These are phyloP conservation scores for Byasa hedistus DNA, from an alignment of 2,888 invertebrate genomes.

Conservation along the genomic window DNA sequence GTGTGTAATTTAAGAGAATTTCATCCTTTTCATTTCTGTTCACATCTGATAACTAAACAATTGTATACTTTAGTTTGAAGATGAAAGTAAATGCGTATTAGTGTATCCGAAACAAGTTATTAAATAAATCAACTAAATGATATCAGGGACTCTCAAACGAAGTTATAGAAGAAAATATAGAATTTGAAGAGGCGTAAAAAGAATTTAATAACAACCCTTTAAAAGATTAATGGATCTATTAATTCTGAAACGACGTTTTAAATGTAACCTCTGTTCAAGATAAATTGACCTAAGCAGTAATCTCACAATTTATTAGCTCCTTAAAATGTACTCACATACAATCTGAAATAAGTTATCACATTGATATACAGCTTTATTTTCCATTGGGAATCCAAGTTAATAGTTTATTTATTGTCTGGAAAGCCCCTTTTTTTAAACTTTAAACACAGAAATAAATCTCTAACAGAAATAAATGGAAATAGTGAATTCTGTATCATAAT, in stretches of 20 bases:
- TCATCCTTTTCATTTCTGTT: too few relatives aligned
- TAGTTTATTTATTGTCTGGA: slow-evolving; percentile 12
- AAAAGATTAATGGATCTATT: slow-evolving; percentile 20
- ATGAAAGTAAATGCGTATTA: too few relatives aligned
- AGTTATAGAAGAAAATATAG: neutral
- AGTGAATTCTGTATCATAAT: too few relatives aligned
- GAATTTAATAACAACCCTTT: slow-evolving; percentile 11
- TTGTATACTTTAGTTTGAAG: too few relatives aligned
- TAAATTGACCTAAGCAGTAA: slow-evolving; percentile 25
- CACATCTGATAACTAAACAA: too few relatives aligned
- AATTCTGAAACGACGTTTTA: slow-evolving; percentile 15
- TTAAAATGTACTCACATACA: slow-evolving; percentile 19
- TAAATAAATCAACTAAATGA: too few relatives aligned
- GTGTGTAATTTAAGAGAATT: too few relatives aligned
- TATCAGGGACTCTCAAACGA: too few relatives aligned
- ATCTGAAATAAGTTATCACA: slow-evolving; percentile 7
- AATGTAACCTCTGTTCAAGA: slow-evolving; percentile 17
- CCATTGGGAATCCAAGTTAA: slow-evolving; percentile 20
- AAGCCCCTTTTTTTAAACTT: too few relatives aligned
- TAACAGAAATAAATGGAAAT: too few relatives aligned
- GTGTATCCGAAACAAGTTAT: too few relatives aligned
- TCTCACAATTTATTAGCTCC: slow-evolving; percentile 25
- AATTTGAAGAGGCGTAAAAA: slow-evolving; percentile 10
- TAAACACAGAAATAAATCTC: too few relatives aligned
- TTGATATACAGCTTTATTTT: slow-evolving; percentile 20